These are phyloP conservation scores for Aphyosemion australe DNA, from an alignment of 2,113 vertebrate genomes.

Conservation along the genomic window DNA sequence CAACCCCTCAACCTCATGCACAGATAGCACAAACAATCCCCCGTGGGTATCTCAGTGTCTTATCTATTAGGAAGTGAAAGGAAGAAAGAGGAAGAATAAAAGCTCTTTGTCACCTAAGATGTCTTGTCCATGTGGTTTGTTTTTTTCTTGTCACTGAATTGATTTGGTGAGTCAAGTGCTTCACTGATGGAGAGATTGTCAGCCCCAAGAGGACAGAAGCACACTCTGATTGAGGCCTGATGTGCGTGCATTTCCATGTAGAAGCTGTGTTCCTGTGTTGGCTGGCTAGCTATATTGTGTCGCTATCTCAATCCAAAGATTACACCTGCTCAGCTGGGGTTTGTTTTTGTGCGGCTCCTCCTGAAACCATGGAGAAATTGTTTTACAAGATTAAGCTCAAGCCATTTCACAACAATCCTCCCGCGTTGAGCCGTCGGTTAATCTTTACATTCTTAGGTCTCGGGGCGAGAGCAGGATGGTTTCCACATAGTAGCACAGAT, in stretches of 20 bases:
- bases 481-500: constrained; percentile 34
- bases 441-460: constrained; percentile 34
- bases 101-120: constrained; percentile 69
- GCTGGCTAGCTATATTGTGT: constrained; percentile 39
- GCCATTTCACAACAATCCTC: constrained; percentile 44
- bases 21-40: constrained; percentile 59
- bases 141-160: constrained; percentile 61
- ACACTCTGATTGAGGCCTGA: constrained; percentile 40
- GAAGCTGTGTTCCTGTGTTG: constrained; percentile 39
- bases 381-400: constrained; percentile 52
- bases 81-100: constrained; percentile 71
- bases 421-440: constrained; percentile 20
- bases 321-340: constrained; percentile 61
- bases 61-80: constrained; percentile 70
- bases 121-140: constrained; percentile 56
- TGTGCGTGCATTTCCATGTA: constrained; percentile 28
- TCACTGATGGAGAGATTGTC: constrained; percentile 68
- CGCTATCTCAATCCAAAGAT: constrained; percentile 59
- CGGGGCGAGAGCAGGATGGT: constrained; percentile 20
- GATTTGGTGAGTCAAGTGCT: constrained; percentile 60
- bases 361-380: constrained; percentile 46
- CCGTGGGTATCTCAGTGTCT: constrained; percentile 67
- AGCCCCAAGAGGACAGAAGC: constrained; percentile 50
- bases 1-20: constrained; percentile 28
- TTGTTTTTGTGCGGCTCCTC: constrained; percentile 51